Evolutionary conservation across 2,113 vertebrate genomes (phyloP).

Genomic region (Heloderma charlesbogerti): DNA sequence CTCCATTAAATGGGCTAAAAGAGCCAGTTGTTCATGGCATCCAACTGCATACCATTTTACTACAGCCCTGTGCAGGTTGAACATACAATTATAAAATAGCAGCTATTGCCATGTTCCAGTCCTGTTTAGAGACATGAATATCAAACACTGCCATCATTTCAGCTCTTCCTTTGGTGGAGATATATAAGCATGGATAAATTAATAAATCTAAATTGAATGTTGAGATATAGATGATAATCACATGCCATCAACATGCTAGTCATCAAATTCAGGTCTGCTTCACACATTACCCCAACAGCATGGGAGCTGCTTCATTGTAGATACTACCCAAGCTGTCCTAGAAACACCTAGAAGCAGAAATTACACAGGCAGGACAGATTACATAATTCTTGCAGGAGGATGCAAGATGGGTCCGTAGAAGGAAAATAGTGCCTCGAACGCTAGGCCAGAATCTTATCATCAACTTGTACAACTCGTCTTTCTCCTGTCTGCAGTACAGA

Average conservation of each 20-base stretch:
- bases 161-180: not conserved
- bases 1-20: not conserved
- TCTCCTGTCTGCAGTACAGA: not conserved
- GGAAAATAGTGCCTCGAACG: not conserved
- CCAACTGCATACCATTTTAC: conserved; percentile 11
- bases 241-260: not conserved
- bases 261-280: not conserved
- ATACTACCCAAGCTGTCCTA: not conserved
- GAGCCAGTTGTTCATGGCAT: conserved; percentile 4
- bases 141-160: not conserved
- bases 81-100: not conserved
- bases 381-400: not conserved
- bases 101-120: not conserved
- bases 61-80: not conserved
- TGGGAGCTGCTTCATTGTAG: not conserved
- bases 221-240: not conserved
- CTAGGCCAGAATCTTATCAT: not conserved
- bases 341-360: not conserved
- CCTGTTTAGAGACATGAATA: not conserved
- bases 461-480: not conserved
- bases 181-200: not conserved
- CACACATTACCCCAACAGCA: not conserved
- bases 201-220: not conserved
- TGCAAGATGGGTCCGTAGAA: not conserved
- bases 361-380: not conserved